A percentile compares a stretch with the other conserved stretches of the same genome.
Conservation (phyloP, 2,888 invertebrate genomes). For the Gibbula magus region DNA sequence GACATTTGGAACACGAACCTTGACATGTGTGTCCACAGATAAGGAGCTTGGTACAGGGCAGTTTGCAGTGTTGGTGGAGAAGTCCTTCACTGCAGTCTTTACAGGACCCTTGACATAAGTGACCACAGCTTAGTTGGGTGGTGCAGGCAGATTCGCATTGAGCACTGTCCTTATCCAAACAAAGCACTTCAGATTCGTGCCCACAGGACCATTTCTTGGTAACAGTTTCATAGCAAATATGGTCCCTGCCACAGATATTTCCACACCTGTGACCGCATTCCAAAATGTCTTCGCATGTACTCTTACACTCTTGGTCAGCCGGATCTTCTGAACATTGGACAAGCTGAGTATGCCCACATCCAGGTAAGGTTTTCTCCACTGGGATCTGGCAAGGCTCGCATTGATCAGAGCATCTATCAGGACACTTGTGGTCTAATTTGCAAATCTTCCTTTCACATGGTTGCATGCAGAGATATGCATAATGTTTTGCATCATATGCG, state of each 20-base stretch:
- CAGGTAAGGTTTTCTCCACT: constrained; percentile 55
- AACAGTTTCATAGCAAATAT: background rate
- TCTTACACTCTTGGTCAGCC: constrained; percentile 66
- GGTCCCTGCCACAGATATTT: constrained; percentile 44
- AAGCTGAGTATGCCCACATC: constrained; percentile 63
- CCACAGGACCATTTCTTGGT: constrained; percentile 45
- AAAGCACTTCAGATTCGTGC: constrained; percentile 57
- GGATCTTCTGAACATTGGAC: constrained; percentile 55
- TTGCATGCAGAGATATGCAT: constrained; percentile 53
- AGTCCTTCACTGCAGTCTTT: constrained; percentile 79
- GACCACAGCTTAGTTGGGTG: constrained; percentile 55
- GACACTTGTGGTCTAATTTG: constrained; percentile 44
- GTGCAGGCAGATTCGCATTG: constrained; percentile 51
- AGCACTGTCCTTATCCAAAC: constrained; percentile 44
- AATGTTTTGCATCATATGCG: constrained; percentile 50
- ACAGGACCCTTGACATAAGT: constrained; percentile 71
- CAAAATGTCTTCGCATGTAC: constrained; percentile 2
- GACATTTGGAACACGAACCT: constrained; percentile 65
- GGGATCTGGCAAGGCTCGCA: constrained; percentile 59
- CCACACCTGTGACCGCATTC: constrained; percentile 34
- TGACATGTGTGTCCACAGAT: constrained; percentile 76
- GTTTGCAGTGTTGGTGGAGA: constrained; percentile 77
- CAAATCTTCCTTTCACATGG: constrained; percentile 40
- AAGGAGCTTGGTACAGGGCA: constrained; percentile 75
- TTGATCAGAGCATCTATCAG: constrained; percentile 77